Base-by-base conservation (phyloP, 2,888 invertebrate species). In the Aelia acuminata region DNA sequence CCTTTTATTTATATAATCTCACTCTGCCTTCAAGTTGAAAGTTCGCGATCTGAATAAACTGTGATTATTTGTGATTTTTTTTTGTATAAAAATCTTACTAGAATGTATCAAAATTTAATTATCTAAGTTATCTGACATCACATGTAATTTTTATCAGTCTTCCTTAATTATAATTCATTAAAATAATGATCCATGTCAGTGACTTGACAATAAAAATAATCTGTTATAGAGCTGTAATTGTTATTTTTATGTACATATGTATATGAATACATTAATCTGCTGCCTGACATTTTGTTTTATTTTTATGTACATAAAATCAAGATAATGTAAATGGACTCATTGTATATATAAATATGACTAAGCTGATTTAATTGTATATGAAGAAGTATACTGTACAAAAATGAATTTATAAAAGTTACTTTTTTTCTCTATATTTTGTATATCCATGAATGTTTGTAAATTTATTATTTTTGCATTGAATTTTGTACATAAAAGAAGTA, bases 401-500 rank as follows among this genome's bases (percentile, higher is more conserved):
- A 80, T 43, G n/a, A 80, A 43, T n/a, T 43, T 80, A 80, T 35
- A 70, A 18, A 70, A 31, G 26, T 70, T 5, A 31, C 13, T 57
- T 35, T 70, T 70, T 70, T n/a, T 70, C 63, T 70, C 35, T 31
- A 70, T 80, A 47, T 80, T 80, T 80, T 80, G 80, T 80, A 80
- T 80, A 47, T 80, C 43, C 3, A 35, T 80, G 22, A 80, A 43
- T 80, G 80, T 43, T 43, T 80, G 80, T 80, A 80, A 80, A 80
- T 80, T 39, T 47, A 43, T 80, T 80, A 80, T 80, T 80, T 80
- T 80, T 80, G 43, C 80, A 80, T 35, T 80, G 80, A 43, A 80
- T 80, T 80, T 80, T 80, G 80, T 80, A 80, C 43, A 80, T 80
- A 80, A 80, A 47, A 80, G 80, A 80, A 18, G 80, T 80, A 80